Evolutionary conservation across 1,140 invertebrate genomes (phyloP).

Genomic region (Anthonomus grandis): DNA sequence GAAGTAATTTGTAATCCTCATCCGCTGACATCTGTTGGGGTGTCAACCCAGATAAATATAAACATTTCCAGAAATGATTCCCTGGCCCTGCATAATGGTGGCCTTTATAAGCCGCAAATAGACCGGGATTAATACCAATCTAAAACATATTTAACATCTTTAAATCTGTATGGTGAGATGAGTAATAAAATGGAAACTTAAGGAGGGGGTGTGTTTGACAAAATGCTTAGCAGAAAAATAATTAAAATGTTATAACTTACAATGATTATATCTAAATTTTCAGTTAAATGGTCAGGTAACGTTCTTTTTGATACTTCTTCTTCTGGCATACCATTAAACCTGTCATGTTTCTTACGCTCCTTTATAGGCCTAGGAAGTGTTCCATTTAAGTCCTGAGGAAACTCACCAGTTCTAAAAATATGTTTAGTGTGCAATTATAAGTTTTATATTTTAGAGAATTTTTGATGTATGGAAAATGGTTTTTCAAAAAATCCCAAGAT

Average conservation of each 20-base stretch:
- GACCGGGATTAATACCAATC: constrained; percentile 96
- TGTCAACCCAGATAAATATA: constrained; percentile 90
- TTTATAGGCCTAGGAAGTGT: constrained; percentile 66
- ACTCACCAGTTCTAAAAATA: constrained; percentile 56
- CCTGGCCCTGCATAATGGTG: constrained; percentile 98
- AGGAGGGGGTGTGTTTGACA: no score
- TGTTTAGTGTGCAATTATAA: no score
- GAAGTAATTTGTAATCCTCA: constrained; percentile 89
- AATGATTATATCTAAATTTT: constrained; percentile 95
- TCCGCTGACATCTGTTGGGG: constrained; percentile 93
- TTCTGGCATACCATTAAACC: constrained; percentile 95
- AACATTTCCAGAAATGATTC: constrained; percentile 99
- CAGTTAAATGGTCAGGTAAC: constrained; percentile 87
- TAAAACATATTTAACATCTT: constrained; percentile 45
- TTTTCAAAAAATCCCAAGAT: neutral
- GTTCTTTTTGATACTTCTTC: constrained; percentile 91
- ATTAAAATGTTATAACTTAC: constrained; percentile 74
- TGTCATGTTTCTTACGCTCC: constrained; percentile 90
- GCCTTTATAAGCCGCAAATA: constrained; percentile 95
- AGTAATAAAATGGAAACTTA: no score
- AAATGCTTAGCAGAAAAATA: no score
- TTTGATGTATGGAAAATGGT: neutral
- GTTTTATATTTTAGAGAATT: neutral
- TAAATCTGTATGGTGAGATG: neutral
- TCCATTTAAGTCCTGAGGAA: constrained; percentile 62